Conservation (phyloP, 30 jellyfish, hydroid and myxozoan species). For the Mastigias papua region DNA sequence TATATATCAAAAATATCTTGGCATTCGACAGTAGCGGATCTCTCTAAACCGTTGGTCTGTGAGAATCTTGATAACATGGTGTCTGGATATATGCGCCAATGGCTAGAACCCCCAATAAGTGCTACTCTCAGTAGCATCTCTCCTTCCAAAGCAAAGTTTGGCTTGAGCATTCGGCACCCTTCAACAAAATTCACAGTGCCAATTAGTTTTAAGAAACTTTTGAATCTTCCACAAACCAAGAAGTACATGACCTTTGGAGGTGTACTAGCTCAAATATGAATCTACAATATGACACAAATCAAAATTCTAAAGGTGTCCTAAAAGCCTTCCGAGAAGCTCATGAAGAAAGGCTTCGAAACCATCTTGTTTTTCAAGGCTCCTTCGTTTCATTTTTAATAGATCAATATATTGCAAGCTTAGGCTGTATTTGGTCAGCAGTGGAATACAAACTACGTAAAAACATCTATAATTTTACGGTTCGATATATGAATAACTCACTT, state of each 20-base stretch:
- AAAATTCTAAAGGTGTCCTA: background rate
- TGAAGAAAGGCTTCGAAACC: conserved; percentile 3
- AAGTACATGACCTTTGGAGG: background rate
- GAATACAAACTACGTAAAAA: background rate
- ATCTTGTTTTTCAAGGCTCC: background rate
- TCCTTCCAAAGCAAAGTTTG: background rate
- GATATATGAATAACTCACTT: background rate
- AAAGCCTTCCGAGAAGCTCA: background rate
- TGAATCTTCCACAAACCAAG: conserved; percentile 1
- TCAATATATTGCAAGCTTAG: background rate
- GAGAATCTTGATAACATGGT: background rate
- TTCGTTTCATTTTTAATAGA: background rate
- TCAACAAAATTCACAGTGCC: background rate
- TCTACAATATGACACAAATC: background rate
- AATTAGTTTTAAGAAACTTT: background rate
- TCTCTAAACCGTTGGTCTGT: background rate
- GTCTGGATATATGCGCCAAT: background rate
- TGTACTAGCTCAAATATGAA: conserved; percentile 1
- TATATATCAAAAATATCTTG: background rate
- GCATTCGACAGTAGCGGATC: background rate
- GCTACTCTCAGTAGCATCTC: background rate
- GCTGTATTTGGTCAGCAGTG: background rate
- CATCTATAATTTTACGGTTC: background rate
- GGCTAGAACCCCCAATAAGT: background rate
- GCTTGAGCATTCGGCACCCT: background rate